phyloP scores from a whole-genome alignment of 2,888 invertebrate species.

The Bombylius discolor region DNA sequence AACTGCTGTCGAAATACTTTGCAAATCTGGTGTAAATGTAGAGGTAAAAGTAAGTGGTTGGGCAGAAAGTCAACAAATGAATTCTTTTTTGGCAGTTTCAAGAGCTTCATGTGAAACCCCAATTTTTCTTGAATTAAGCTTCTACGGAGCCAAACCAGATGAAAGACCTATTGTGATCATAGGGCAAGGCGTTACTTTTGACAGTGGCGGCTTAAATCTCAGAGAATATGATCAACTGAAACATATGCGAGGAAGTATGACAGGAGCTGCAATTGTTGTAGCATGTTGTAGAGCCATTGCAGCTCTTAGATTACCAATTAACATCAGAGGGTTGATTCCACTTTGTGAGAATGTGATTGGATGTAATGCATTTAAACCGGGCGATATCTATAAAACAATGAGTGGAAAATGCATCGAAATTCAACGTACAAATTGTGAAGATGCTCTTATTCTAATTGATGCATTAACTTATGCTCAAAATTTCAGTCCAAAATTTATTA shows the following conservation, averaged over 20 bases:
- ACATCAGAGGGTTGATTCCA: conserved; percentile 60
- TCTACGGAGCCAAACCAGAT: conserved; percentile 47
- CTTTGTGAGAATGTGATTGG: conserved; percentile 68
- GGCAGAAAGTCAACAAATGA: conserved; percentile 68
- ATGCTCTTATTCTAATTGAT: conserved; percentile 61
- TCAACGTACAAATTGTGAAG: conserved; percentile 63
- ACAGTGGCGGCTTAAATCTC: conserved; percentile 61
- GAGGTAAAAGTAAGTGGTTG: conserved; percentile 43
- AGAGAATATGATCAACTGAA: conserved; percentile 47
- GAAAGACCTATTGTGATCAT: conserved; percentile 58
- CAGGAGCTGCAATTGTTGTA: conserved; percentile 65
- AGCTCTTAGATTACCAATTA: conserved; percentile 52
- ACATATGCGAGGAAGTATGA: conserved; percentile 70
- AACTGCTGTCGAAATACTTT: conserved; percentile 38
- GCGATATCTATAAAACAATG: conserved; percentile 59
- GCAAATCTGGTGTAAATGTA: conserved; percentile 28
- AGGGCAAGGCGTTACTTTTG: conserved; percentile 54
- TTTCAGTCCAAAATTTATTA: conserved; percentile 54
- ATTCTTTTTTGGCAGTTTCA: conserved; percentile 61
- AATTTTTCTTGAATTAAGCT: conserved; percentile 63
- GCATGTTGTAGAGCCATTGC: conserved; percentile 58
- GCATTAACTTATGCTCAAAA: conserved; percentile 62
- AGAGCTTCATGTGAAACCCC: conserved; percentile 68
- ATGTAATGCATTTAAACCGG: conserved; percentile 60
- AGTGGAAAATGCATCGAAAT: conserved; percentile 62